phyloP scores from a whole-genome alignment of 2,888 invertebrate genomes.

The Hydraecia micacea region DNA sequence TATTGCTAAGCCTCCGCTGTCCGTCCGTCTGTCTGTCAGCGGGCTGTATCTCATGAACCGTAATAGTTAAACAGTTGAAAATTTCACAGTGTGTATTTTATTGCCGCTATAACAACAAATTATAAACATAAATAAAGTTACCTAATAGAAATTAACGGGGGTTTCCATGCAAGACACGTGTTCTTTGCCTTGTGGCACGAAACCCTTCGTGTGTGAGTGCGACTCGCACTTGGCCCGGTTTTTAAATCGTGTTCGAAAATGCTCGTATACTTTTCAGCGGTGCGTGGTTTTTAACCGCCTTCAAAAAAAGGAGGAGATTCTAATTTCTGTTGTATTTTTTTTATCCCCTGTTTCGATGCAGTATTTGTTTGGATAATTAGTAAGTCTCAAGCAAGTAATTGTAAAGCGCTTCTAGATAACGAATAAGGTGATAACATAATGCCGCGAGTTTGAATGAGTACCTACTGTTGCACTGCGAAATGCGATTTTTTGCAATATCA shows the following conservation, averaged over 20 bases:
- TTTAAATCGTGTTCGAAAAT: background rate
- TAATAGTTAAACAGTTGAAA: background rate
- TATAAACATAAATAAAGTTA: background rate
- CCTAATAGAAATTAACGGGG: background rate
- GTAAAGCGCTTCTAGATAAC: constrained; percentile 9
- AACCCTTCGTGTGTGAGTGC: too few species aligned
- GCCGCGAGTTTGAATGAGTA: background rate
- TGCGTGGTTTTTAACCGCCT: background rate
- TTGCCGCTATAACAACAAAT: background rate
- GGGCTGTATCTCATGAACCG: background rate
- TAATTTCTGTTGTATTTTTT: background rate
- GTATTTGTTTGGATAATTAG: background rate
- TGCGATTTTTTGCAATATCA: background rate
- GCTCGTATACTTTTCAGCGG: background rate
- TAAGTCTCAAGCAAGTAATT: background rate
- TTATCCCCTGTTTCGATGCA: background rate
- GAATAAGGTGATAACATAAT: background rate
- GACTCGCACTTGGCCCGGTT: too few species aligned
- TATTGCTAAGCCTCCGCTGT: background rate
- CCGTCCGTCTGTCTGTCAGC: background rate
- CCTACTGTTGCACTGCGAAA: too few species aligned
- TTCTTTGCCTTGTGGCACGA: too few species aligned
- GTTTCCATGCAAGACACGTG: background rate
- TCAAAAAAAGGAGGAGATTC: too few species aligned
- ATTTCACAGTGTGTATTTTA: background rate